A percentile compares a stretch with the other conserved stretches of the same genome.
These are phyloP conservation scores for Poecilobothrus nobilitatus DNA, from an alignment of 2,888 invertebrate genomes.

Conservation along the genomic window DNA sequence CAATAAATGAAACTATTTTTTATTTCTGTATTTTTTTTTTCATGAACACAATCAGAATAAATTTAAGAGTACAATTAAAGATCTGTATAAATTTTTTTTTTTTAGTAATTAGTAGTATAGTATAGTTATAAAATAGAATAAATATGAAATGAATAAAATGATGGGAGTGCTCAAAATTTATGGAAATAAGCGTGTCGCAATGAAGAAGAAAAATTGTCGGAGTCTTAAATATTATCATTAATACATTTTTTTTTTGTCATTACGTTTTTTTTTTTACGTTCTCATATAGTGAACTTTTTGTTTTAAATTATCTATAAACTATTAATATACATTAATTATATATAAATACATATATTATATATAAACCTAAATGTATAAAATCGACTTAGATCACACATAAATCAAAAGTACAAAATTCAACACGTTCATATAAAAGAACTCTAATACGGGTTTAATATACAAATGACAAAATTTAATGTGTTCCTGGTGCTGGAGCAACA, in stretches of 20 bases:
- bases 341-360: background rate
- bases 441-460: background rate
- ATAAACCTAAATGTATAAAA: background rate
- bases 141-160: too few species aligned
- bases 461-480: slow-evolving; percentile 19
- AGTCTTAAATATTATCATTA: too few species aligned
- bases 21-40: background rate
- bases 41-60: background rate
- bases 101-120: too few species aligned
- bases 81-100: too few species aligned
- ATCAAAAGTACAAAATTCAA: background rate
- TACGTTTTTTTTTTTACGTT: too few species aligned
- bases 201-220: too few species aligned
- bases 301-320: background rate
- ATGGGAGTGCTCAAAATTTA: too few species aligned
- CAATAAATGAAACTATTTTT: background rate
- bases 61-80: background rate
- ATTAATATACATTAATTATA: background rate
- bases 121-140: too few species aligned
- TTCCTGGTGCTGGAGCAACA: slow-evolving; percentile 36
- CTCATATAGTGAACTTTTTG: background rate
- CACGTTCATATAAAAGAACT: too few species aligned
- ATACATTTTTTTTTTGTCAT: background rate
- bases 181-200: too few species aligned
- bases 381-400: background rate